Conservation (phyloP, 2,888 invertebrate species). For the Anarsia innoxiella region DNA sequence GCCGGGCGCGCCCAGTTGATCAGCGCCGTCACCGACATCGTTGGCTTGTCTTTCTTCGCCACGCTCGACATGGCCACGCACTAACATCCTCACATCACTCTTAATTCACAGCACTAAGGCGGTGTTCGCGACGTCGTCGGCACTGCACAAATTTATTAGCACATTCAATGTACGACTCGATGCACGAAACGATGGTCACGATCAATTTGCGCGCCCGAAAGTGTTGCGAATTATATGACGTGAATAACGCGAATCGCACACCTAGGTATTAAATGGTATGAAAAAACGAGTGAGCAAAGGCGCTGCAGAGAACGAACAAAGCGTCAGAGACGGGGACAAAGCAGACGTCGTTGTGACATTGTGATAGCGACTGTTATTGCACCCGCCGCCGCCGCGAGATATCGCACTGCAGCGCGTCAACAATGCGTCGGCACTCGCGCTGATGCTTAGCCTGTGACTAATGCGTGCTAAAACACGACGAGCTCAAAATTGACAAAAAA, state of each 20-base stretch:
- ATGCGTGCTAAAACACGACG: constrained; percentile 65
- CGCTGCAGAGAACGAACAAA: constrained; percentile 34
- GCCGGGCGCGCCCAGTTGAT: constrained; percentile 81
- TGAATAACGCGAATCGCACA: constrained; percentile 22
- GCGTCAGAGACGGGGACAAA: constrained; percentile 49
- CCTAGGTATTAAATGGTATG: constrained; percentile 17
- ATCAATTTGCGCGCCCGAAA: constrained; percentile 35
- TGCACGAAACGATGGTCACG: constrained; percentile 29
- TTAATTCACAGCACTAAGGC: constrained; percentile 40
- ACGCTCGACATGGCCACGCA: constrained; percentile 71
- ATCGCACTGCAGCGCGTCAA: constrained; percentile 53
- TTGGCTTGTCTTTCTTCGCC: constrained; percentile 91
- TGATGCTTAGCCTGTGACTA: constrained; percentile 63
- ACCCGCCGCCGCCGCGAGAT: constrained; percentile 43
- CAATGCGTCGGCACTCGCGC: constrained; percentile 44
- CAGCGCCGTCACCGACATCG: constrained; percentile 89
- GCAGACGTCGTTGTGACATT: constrained; percentile 63
- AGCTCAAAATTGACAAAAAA: constrained; percentile 70
- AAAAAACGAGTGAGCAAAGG: constrained; percentile 30
- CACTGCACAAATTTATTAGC: constrained; percentile 39
- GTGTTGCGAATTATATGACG: constrained; percentile 28
- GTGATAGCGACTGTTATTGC: constrained; percentile 67
- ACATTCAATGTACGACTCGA: constrained; percentile 32
- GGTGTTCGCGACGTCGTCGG: constrained; percentile 21
- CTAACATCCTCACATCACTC: constrained; percentile 70